Evolutionary conservation across 37 sponge, comb jelly and placozoan species (phyloP).

Genomic region (Crambe crambe): DNA sequence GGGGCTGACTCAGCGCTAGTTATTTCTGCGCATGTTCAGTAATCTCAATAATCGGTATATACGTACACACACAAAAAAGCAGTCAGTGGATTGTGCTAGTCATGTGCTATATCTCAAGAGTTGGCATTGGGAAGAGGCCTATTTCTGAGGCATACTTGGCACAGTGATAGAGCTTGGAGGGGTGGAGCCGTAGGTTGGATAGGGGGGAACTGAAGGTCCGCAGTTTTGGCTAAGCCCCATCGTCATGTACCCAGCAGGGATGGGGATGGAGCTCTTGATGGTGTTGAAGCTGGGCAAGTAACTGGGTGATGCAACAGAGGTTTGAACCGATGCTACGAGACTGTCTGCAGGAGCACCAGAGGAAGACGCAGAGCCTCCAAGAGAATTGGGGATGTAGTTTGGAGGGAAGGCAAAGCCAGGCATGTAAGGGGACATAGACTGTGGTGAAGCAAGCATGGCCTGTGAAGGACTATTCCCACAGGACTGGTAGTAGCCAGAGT

Average conservation of each 20-base stretch:
- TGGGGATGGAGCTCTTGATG: background rate
- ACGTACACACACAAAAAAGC: too few species aligned
- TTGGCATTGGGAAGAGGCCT: too few species aligned
- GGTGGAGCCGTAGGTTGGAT: background rate
- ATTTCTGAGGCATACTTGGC: background rate
- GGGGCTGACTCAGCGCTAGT: too few species aligned
- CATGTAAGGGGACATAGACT: constrained; percentile 25
- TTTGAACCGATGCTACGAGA: background rate
- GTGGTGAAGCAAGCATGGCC: constrained; percentile 10
- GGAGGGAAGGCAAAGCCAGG: constrained; percentile 21
- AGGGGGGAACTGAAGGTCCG: background rate
- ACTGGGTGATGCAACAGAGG: background rate
- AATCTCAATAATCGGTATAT: too few species aligned
- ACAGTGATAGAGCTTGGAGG: background rate
- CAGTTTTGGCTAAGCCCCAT: background rate
- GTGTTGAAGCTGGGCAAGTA: constrained; percentile 7
- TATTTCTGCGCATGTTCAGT: too few species aligned
- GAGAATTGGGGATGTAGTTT: background rate
- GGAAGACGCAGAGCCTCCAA: background rate
- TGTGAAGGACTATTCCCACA: background rate
- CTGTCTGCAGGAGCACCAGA: background rate
- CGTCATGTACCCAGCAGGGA: background rate
- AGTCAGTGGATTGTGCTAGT: too few species aligned
- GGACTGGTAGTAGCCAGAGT: constrained; percentile 10
- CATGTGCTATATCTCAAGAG: too few species aligned